Evolutionary conservation across 1,140 invertebrate species (phyloP).

Genomic region (Chironomus tepperi): DNA sequence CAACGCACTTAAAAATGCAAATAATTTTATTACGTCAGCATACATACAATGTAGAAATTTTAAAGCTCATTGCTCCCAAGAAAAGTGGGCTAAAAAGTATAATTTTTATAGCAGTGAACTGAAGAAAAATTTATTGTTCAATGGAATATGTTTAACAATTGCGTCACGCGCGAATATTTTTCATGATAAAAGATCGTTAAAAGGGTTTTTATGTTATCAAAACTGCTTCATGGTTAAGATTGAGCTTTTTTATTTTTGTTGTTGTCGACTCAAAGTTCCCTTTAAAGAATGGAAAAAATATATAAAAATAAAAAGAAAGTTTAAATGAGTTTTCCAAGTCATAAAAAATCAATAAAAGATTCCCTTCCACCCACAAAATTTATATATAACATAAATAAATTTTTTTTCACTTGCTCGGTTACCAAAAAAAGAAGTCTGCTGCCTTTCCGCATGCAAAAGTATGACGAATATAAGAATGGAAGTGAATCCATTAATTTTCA

Average conservation of each 20-base stretch:
- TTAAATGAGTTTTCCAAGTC: conserved; percentile 7
- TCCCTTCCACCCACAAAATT: not conserved
- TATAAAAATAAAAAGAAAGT: conserved; percentile 1
- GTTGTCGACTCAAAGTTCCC: not conserved
- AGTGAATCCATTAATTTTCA: not conserved
- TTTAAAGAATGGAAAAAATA: not conserved
- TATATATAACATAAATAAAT: not conserved
- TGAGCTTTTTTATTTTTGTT: not conserved
- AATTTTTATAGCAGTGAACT: too few relatives aligned
- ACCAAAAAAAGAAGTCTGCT: not conserved
- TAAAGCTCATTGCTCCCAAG: too few relatives aligned
- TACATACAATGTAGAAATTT: too few relatives aligned
- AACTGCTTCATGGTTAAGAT: not conserved
- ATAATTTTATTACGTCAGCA: too few relatives aligned
- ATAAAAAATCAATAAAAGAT: conserved; percentile 10
- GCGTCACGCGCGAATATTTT: not conserved
- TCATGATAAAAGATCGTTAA: not conserved
- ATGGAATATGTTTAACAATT: not conserved
- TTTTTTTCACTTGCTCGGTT: not conserved
- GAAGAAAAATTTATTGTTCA: not conserved
- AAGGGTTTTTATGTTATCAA: not conserved
- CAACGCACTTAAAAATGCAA: too few relatives aligned
- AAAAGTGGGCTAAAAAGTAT: too few relatives aligned
- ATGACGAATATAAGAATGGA: not conserved
- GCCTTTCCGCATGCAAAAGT: not conserved